These are phyloP conservation scores for Merluccius polli DNA, from an alignment of 2,797 vertebrate species.

Conservation along the genomic window DNA sequence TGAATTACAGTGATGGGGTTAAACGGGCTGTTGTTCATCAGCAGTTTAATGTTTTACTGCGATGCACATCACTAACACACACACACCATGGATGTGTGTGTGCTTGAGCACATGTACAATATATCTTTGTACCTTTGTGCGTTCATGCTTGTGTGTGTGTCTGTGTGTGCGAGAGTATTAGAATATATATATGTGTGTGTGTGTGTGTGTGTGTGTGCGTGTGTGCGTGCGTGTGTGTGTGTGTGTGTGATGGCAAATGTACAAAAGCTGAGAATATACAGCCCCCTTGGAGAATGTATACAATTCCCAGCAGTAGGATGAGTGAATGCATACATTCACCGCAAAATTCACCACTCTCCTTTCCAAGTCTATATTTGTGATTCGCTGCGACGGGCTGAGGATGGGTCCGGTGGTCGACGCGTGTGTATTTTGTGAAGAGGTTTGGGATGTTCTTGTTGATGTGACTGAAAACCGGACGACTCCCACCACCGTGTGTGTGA, in stretches of 20 bases:
- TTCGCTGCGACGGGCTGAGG: too few relatives aligned
- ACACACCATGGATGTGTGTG: neutral
- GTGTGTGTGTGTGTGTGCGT: slow-evolving; percentile 1
- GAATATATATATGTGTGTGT: neutral
- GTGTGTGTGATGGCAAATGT: slow-evolving; percentile 1
- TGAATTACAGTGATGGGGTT: neutral
- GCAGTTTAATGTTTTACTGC: neutral
- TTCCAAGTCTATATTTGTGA: too few relatives aligned
- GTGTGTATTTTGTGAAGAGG: too few relatives aligned
- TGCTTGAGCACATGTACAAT: neutral
- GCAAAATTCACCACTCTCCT: neutral
- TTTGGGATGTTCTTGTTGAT: too few relatives aligned
- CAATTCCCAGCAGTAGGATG: neutral
- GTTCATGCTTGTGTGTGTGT: slow-evolving; percentile 5
- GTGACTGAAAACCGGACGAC: too few relatives aligned
- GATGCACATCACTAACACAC: neutral
- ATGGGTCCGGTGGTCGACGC: too few relatives aligned
- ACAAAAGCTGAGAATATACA: neutral
- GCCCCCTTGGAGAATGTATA: neutral
- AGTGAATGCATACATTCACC: neutral
- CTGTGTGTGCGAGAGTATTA: neutral
- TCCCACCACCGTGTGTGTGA: too few relatives aligned
- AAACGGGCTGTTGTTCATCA: neutral
- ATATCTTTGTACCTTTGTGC: neutral
- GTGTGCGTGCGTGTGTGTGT: neutral